These are phyloP conservation scores for Tetragonula carbonaria DNA, from an alignment of 2,888 invertebrate species.

Conservation along the genomic window DNA sequence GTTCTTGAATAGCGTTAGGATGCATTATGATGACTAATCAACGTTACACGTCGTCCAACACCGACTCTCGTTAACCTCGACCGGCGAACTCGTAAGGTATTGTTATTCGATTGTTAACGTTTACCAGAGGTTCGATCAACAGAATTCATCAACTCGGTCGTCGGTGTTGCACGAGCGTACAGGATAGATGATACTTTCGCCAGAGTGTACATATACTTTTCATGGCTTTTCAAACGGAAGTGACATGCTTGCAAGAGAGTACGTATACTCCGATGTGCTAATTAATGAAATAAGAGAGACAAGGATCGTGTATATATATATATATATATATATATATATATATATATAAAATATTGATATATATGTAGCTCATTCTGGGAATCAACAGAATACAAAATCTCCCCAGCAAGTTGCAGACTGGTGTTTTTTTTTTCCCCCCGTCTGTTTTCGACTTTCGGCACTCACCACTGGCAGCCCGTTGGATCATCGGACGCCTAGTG, in stretches of 20 bases:
- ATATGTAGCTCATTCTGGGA: slow-evolving; percentile 62
- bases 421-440: slow-evolving; percentile 50
- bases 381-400: slow-evolving; percentile 51
- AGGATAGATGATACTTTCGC: neutral
- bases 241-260: slow-evolving; percentile 60
- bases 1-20: slow-evolving; percentile 35
- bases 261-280: slow-evolving; percentile 47
- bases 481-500: slow-evolving; percentile 81
- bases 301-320: slow-evolving; percentile 52
- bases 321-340: neutral
- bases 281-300: slow-evolving; percentile 52
- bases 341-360: slow-evolving; percentile 4
- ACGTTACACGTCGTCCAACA: slow-evolving; percentile 32
- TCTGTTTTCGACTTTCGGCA: slow-evolving; percentile 65
- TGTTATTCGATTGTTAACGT: no score
- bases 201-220: slow-evolving; percentile 10
- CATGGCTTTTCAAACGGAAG: slow-evolving; percentile 41
- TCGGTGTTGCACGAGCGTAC: slow-evolving; percentile 45
- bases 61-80: slow-evolving; percentile 4
- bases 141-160: slow-evolving; percentile 6
- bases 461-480: slow-evolving; percentile 83
- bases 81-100: neutral
- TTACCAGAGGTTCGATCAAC: no score
- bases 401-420: slow-evolving; percentile 62
- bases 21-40: slow-evolving; percentile 47